Evolutionary conservation across 2,113 vertebrate genomes (phyloP), one percentile per base, ranked within the genome.

Genomic region (Rutilus rutilus): DNA sequence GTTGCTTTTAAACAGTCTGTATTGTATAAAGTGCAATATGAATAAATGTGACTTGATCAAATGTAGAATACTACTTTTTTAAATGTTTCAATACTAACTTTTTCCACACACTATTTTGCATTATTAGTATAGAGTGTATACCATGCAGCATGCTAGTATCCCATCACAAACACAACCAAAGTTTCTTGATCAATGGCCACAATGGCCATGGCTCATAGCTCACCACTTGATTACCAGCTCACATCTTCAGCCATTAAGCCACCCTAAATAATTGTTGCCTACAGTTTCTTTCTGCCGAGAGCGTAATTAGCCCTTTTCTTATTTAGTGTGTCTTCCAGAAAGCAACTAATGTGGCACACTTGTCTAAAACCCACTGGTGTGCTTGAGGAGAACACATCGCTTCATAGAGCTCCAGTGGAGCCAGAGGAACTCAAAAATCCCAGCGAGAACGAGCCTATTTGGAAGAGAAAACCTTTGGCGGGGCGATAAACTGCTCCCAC

Each of bases 401-500:
- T 77, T 65, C 45, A 65, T 3, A 57, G 59, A 50, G 57, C 25
- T 27, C 14, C 54, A n/a, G 17, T 59, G 23, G 69, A 78, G 39
- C 10, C 19, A 3, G n/a, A 85, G 33, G 7, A 57, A 86, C 64
- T 81, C n/a, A 80, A 50, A 30, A 52, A 73, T 25, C 47, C 1
- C 77, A 62, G 52, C 12, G 4, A 39, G 25, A 82, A 82, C 75
- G 25, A 19, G 60, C 6, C 6, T n/a, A 69, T 69, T 69, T 57
- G 36, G n/a, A 15, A 25, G 21, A 42, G 67, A 62, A 81, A 87
- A 92, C 92, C 87, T 91, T 91, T 11, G 86, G 0, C 52, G 50
- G 79, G 0, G 83, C 90, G 88, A 94, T 4, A 86, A 96, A 94
- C 67, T 92, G 90, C n/a, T 96, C 92, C 95, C 95, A 96, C 91